Evolutionary conservation across 2,888 invertebrate genomes (phyloP).

Genomic region (Cheilosia vulpina): DNA sequence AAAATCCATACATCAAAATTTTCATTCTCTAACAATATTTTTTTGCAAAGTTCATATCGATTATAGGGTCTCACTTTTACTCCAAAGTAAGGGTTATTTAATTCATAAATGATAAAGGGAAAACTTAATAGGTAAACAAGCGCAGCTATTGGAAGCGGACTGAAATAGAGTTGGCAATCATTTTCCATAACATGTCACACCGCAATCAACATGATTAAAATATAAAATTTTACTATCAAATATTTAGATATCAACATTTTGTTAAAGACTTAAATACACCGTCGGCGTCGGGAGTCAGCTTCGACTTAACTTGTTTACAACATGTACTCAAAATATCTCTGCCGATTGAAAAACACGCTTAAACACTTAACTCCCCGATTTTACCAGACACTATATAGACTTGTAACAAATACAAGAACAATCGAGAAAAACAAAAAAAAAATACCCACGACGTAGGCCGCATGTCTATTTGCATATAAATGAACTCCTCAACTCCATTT

Average conservation of each 20-base stretch:
- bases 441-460: slow-evolving; percentile 26
- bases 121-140: too few relatives aligned
- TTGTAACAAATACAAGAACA: slow-evolving; percentile 23
- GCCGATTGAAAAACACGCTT: slow-evolving; percentile 13
- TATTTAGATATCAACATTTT: slow-evolving; percentile 23
- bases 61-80: too few relatives aligned
- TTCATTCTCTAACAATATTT: too few relatives aligned
- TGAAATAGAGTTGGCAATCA: not conserved
- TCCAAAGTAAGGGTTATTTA: too few relatives aligned
- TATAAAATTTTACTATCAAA: not conserved
- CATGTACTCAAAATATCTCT: not conserved
- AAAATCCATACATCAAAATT: too few relatives aligned
- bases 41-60: too few relatives aligned
- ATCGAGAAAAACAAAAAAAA: slow-evolving; percentile 1
- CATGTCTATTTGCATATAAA: slow-evolving; percentile 45
- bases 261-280: not conserved
- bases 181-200: not conserved
- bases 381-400: not conserved
- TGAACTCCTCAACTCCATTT: slow-evolving; percentile 9
- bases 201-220: not conserved
- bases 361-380: slow-evolving; percentile 11
- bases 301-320: slow-evolving; percentile 24
- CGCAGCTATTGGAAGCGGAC: too few relatives aligned
- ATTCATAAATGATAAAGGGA: too few relatives aligned
- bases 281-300: slow-evolving; percentile 1